Evolutionary conservation across 1,140 invertebrate genomes (phyloP).

Genomic region (Drosophila simulans): DNA sequence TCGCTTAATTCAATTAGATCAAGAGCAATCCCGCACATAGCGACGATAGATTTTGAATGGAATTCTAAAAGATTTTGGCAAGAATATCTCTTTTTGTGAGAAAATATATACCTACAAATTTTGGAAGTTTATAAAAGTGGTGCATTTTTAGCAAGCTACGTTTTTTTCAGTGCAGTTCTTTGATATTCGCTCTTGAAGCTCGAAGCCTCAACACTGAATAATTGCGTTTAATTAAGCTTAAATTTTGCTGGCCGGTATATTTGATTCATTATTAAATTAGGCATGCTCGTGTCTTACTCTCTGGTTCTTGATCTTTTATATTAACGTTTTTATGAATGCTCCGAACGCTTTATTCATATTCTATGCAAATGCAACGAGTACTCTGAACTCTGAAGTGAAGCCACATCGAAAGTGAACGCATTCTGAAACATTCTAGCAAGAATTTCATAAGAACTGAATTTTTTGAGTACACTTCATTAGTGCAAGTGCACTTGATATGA

Average conservation of each 20-base stretch:
- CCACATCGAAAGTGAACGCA: slow-evolving; percentile 1
- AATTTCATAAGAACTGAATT: not conserved
- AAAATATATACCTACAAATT: too few relatives aligned
- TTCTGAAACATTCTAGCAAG: not conserved
- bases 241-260: slow-evolving; percentile 8
- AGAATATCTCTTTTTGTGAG: too few relatives aligned
- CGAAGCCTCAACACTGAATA: slow-evolving; percentile 45
- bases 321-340: slow-evolving; percentile 22
- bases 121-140: too few relatives aligned
- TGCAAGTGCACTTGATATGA: not conserved
- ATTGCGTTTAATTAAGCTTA: slow-evolving; percentile 68
- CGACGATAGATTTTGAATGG: not conserved
- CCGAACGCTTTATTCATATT: slow-evolving; percentile 19
- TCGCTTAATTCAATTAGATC: slow-evolving; percentile 59
- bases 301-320: slow-evolving; percentile 29
- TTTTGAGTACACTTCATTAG: not conserved
- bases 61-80: not conserved
- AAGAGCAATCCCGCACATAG: slow-evolving; percentile 24
- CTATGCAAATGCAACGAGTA: slow-evolving; percentile 33
- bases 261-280: slow-evolving; percentile 65
- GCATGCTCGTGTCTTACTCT: not conserved
- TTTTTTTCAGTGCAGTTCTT: slow-evolving; percentile 4
- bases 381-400: slow-evolving; percentile 24
- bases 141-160: too few relatives aligned
- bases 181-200: not conserved